phyloP scores from a whole-genome alignment of 2,888 invertebrate genomes.

The Diploptera punctata region DNA sequence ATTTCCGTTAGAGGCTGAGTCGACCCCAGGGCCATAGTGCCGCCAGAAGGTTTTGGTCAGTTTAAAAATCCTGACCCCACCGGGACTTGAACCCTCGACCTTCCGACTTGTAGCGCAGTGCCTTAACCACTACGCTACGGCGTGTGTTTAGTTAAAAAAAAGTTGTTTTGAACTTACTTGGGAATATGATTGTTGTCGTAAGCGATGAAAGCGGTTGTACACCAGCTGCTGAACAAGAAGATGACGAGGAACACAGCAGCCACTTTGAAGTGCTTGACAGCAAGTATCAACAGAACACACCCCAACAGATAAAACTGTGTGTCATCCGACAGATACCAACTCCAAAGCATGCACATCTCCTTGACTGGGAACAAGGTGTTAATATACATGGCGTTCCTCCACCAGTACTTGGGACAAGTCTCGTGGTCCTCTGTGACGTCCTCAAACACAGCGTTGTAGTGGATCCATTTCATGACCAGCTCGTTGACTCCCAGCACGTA shows the following conservation, averaged over 20 bases:
- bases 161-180: no score
- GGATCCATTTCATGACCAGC: constrained; percentile 57
- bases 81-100: no score
- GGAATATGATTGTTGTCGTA: constrained; percentile 81
- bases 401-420: constrained; percentile 66
- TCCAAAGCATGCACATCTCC: constrained; percentile 86
- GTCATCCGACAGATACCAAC: constrained; percentile 89
- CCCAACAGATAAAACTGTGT: constrained; percentile 87
- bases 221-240: constrained; percentile 77
- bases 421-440: constrained; percentile 63
- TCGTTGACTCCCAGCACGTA: constrained; percentile 56
- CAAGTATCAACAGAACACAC: constrained; percentile 79
- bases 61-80: no score
- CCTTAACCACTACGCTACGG: no score
- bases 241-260: constrained; percentile 70
- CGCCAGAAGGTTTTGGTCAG: no score
- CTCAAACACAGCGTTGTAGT: constrained; percentile 57
- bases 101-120: no score
- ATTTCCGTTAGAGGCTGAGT: no score
- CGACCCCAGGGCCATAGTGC: no score
- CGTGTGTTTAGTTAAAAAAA: no score
- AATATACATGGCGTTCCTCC: constrained; percentile 68
- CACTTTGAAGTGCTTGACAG: constrained; percentile 78
- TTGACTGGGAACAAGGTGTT: constrained; percentile 64
- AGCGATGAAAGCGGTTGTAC: constrained; percentile 81